A percentile compares a stretch with the other conserved stretches of the same genome.
phyloP scores from a whole-genome alignment of 1,140 invertebrate species.

The Bombus ignitus region DNA sequence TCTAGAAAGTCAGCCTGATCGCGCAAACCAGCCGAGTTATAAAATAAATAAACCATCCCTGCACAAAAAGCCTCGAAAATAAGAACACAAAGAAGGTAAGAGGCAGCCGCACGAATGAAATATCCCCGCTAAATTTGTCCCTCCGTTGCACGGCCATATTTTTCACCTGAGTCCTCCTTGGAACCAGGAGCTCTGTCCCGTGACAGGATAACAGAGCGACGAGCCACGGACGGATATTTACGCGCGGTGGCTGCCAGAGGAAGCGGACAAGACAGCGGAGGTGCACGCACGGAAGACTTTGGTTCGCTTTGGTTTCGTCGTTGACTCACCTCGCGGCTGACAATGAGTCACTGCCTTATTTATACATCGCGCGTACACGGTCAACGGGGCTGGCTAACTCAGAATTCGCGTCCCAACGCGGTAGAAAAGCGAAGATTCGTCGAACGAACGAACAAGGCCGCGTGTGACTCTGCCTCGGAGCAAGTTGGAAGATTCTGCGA shows the following conservation, averaged over 20 bases:
- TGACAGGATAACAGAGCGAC: constrained; percentile 60
- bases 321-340: constrained; percentile 71
- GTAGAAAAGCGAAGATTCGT: not conserved
- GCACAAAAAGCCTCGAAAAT: not conserved
- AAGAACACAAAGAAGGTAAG: not conserved
- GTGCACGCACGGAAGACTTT: constrained; percentile 36
- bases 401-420: not conserved
- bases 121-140: constrained; percentile 44
- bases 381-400: not conserved
- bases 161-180: constrained; percentile 41
- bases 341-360: constrained; percentile 74
- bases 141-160: constrained; percentile 32
- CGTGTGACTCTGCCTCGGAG: not conserved
- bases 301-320: constrained; percentile 60
- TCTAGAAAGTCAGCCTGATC: too few species aligned
- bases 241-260: constrained; percentile 42
- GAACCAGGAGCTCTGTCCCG: constrained; percentile 10
- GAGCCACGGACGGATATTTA: constrained; percentile 58
- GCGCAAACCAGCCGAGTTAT: too few species aligned
- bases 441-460: not conserved
- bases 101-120: constrained; percentile 17
- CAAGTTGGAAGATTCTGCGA: not conserved
- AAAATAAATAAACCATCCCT: not conserved
- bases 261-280: constrained; percentile 14
- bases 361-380: constrained; percentile 53